Conservation (phyloP, 2,797 vertebrate genomes). For the Todus mexicanus region DNA sequence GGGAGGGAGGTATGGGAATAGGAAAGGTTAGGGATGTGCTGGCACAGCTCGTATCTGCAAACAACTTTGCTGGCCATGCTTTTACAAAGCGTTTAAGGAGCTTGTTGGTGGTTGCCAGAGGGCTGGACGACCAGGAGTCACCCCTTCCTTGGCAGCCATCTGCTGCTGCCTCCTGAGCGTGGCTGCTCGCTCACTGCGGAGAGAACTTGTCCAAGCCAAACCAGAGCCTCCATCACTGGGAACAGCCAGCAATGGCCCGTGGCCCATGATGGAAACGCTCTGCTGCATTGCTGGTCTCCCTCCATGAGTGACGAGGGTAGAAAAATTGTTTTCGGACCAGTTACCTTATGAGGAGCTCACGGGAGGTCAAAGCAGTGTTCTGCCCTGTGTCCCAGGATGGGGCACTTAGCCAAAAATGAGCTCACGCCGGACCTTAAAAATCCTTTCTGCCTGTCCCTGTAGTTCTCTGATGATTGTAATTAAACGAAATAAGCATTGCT, state of each 20-base stretch:
- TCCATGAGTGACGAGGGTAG: not conserved
- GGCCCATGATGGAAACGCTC: rapidly evolving
- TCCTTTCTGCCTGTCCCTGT: not conserved
- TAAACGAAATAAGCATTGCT: not conserved
- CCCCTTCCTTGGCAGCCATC: not conserved
- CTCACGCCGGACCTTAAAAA: not conserved
- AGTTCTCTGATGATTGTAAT: not conserved
- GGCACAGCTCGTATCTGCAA: too few species aligned
- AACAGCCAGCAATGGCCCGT: rapidly evolving
- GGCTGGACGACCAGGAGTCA: not conserved
- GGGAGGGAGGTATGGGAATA: not conserved
- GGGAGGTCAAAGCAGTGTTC: not conserved
- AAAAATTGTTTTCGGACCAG: not conserved
- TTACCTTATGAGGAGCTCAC: not conserved
- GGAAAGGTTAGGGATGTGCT: not conserved
- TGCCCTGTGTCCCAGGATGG: not conserved
- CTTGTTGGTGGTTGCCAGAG: not conserved
- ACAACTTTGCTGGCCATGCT: not conserved
- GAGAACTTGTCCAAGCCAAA: not conserved
- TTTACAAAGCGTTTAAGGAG: not conserved
- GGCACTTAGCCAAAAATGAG: not conserved
- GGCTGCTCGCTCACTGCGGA: not conserved
- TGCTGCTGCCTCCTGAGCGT: not conserved
- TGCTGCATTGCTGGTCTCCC: not conserved
- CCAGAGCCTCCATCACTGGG: too few species aligned